Evolutionary conservation across 2,113 vertebrate species (phyloP).

Genomic region (Phrynosoma blainvillii): DNA sequence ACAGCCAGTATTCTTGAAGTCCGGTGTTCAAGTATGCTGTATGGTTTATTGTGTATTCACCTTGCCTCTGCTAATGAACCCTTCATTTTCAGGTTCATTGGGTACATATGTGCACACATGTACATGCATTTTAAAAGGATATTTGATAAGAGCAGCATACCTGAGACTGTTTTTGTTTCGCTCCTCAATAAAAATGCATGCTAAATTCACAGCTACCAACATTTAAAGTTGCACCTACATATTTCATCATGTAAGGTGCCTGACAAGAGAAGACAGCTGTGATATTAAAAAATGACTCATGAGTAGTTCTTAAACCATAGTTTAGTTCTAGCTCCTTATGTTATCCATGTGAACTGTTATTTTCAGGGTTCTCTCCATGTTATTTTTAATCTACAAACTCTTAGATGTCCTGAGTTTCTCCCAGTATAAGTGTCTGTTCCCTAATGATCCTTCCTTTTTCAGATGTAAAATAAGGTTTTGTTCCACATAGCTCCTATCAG

Average conservation of each 20-base stretch:
- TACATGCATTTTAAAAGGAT: too few relatives aligned
- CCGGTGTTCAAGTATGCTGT: too few relatives aligned
- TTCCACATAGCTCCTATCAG: not conserved
- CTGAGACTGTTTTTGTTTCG: too few relatives aligned
- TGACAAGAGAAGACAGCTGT: not conserved
- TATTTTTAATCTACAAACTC: not conserved
- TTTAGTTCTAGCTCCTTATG: not conserved
- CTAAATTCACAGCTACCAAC: too few relatives aligned
- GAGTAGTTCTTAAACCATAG: not conserved
- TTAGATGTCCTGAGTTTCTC: not conserved
- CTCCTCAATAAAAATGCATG: too few relatives aligned
- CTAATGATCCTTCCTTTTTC: not conserved
- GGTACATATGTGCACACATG: not conserved
- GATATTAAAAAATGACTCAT: not conserved
- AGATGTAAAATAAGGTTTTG: not conserved
- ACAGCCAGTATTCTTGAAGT: too few relatives aligned
- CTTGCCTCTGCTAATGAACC: not conserved
- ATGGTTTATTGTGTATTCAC: too few relatives aligned
- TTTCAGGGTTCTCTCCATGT: not conserved
- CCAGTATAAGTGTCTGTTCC: not conserved
- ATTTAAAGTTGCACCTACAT: too few relatives aligned
- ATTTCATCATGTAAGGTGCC: not conserved
- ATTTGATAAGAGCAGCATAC: too few relatives aligned
- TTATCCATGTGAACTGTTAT: not conserved
- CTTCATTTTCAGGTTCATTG: not conserved